Evolutionary conservation across 2,888 invertebrate species (phyloP).

Genomic region (Hydraecia micacea): DNA sequence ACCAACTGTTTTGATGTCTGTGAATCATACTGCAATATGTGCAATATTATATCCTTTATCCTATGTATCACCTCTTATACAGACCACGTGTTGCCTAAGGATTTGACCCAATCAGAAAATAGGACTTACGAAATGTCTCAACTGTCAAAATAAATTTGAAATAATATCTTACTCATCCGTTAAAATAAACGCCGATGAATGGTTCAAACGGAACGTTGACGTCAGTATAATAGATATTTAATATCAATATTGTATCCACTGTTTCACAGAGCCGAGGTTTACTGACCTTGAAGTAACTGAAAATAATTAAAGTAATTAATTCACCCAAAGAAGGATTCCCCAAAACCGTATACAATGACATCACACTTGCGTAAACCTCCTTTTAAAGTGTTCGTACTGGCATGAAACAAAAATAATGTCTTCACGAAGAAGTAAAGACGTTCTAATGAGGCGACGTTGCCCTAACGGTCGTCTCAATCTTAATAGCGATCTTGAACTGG

Average conservation of each 20-base stretch:
- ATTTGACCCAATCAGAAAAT: conserved; percentile 15
- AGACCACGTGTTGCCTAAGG: conserved; percentile 43
- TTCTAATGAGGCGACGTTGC: conserved; percentile 66
- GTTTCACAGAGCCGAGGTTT: background rate
- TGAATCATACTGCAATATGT: conserved; percentile 74
- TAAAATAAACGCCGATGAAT: background rate
- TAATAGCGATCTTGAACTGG: conserved; percentile 71
- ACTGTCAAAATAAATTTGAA: conserved; percentile 6
- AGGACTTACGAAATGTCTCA: background rate
- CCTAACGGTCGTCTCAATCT: conserved; percentile 72
- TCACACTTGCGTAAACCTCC: conserved; percentile 50
- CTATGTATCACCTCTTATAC: conserved; percentile 61
- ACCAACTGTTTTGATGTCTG: conserved; percentile 62
- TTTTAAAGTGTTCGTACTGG: conserved; percentile 50
- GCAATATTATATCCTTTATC: conserved; percentile 46
- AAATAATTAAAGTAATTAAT: conserved; percentile 32
- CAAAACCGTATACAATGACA: conserved; percentile 42
- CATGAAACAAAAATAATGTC: conserved; percentile 55
- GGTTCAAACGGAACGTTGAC: conserved; percentile 14
- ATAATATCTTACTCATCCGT: conserved; percentile 13
- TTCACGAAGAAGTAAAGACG: conserved; percentile 50
- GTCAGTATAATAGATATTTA: background rate
- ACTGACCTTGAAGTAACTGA: conserved; percentile 23
- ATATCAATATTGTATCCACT: conserved; percentile 2
- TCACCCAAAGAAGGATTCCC: conserved; percentile 45